A percentile compares a stretch with the other conserved stretches of the same genome.
phyloP scores from a whole-genome alignment of 2,113 vertebrate species.

The Acanthisitta chloris region DNA sequence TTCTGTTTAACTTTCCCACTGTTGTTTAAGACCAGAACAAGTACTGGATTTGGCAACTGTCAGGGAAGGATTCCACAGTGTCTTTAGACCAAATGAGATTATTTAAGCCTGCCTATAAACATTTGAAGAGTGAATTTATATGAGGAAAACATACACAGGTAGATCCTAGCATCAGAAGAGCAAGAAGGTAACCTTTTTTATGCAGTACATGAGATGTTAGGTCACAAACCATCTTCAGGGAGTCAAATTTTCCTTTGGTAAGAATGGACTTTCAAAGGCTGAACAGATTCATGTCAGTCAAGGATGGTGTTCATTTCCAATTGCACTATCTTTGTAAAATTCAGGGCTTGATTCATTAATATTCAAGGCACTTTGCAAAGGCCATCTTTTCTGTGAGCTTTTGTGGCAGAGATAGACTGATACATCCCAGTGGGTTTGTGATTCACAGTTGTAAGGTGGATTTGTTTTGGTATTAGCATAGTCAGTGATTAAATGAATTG shows the following conservation, averaged over 20 bases:
- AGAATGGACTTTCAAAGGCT: not conserved
- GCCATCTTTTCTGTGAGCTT: not conserved
- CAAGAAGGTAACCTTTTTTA: not conserved
- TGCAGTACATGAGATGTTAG: not conserved
- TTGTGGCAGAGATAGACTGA: not conserved
- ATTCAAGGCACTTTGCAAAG: not conserved
- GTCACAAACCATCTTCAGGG: not conserved
- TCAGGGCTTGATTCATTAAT: not conserved
- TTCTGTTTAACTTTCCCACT: not conserved
- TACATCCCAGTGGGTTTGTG: not conserved
- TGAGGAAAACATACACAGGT: not conserved
- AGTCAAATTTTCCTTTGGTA: not conserved
- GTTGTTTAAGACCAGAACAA: not conserved
- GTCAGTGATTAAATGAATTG: not conserved
- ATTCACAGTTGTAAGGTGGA: slow-evolving; percentile 3
- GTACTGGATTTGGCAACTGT: not conserved
- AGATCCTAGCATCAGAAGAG: not conserved
- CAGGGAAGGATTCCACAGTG: not conserved
- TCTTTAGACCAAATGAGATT: not conserved
- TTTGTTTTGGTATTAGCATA: slow-evolving; percentile 21
- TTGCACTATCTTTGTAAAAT: not conserved
- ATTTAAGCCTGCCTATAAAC: not conserved
- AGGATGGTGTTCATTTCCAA: not conserved
- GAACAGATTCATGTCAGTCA: not conserved
- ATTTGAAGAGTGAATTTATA: not conserved